Conservation (phyloP, 1,140 invertebrate genomes). For the Heliconius himera region DNA sequence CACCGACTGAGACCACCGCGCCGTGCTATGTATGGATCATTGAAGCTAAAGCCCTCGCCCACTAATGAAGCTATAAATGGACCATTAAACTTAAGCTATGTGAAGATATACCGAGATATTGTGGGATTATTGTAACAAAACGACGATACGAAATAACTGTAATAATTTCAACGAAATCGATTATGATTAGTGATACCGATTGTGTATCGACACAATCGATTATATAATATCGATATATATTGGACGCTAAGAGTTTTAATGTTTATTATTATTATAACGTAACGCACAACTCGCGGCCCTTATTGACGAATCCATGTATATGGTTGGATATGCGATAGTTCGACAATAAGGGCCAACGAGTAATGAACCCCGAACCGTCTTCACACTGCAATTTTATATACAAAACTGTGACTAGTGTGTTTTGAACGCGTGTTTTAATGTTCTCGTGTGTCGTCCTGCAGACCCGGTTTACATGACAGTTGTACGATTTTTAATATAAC, state of each 20-base stretch:
- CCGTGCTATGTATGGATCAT: too few species aligned
- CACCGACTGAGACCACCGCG: conserved; percentile 66
- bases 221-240: not conserved
- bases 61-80: too few species aligned
- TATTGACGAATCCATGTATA: conserved; percentile 46
- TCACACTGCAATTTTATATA: conserved; percentile 74
- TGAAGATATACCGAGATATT: too few species aligned
- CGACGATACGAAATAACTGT: too few species aligned
- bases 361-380: conserved; percentile 43
- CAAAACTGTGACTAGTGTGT: conserved; percentile 76
- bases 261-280: too few species aligned
- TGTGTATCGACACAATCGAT: not conserved
- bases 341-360: conserved; percentile 55
- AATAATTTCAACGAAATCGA: too few species aligned
- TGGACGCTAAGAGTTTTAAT: not conserved
- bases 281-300: conserved; percentile 49
- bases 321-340: conserved; percentile 50
- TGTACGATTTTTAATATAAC: conserved; percentile 5
- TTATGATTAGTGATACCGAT: not conserved
- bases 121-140: too few species aligned
- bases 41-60: too few species aligned
- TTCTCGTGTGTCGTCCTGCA: conserved; percentile 39
- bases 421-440: conserved; percentile 39
- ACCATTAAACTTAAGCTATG: too few species aligned
- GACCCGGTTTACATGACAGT: not conserved